Conservation (phyloP, 2,797 vertebrate species). For the Trachops cirrhosus region DNA sequence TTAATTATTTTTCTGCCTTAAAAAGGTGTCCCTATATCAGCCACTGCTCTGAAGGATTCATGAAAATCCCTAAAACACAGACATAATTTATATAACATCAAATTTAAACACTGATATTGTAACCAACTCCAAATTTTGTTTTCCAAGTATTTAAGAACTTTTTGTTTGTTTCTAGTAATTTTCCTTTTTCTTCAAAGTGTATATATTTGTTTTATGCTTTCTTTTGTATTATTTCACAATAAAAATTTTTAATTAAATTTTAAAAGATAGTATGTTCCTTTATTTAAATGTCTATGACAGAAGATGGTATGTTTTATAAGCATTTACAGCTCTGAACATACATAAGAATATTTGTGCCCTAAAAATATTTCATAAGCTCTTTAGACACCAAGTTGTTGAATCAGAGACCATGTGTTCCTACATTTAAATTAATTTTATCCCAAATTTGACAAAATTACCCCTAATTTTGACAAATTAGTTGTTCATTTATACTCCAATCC, state of each 20-base stretch:
- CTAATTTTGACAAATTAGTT: conserved; percentile 43
- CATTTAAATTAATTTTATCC: conserved; percentile 56
- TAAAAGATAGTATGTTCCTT: conserved; percentile 48
- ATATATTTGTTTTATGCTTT: conserved; percentile 55
- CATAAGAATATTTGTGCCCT: conserved; percentile 56
- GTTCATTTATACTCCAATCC: conserved; percentile 56
- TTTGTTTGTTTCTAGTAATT: conserved; percentile 17
- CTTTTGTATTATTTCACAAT: conserved; percentile 57
- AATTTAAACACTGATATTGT: conserved; percentile 52
- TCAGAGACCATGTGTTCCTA: conserved; percentile 57
- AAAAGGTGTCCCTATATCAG: neutral
- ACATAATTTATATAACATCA: conserved; percentile 43
- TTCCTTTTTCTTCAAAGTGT: conserved; percentile 47
- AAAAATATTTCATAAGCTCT: conserved; percentile 67
- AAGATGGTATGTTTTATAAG: conserved; percentile 56
- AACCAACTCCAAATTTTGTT: conserved; percentile 56
- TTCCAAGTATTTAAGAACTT: conserved; percentile 58
- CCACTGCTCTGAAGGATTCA: conserved; percentile 33
- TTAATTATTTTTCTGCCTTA: conserved; percentile 17
- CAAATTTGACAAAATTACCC: neutral
- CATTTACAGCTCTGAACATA: conserved; percentile 52
- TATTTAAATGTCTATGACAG: conserved; percentile 62
- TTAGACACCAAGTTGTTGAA: conserved; percentile 59
- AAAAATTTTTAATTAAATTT: conserved; percentile 52
- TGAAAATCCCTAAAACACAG: conserved; percentile 39